Evolutionary conservation across 2,888 invertebrate species (phyloP).

Genomic region (Gerris lacustris): DNA sequence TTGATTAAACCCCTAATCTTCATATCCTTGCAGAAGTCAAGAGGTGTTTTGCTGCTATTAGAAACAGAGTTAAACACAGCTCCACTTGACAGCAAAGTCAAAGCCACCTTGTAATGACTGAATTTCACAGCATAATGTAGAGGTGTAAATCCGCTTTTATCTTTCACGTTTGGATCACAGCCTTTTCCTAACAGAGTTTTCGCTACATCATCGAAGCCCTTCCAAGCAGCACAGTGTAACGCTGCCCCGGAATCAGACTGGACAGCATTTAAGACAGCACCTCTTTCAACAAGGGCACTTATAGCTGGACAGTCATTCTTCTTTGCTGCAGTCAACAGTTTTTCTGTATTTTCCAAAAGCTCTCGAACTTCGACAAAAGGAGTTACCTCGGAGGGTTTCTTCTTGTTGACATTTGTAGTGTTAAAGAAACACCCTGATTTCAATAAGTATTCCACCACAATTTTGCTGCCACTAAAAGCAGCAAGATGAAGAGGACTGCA

Average conservation of each 20-base stretch:
- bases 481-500: not conserved
- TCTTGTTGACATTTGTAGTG: not conserved
- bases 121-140: conserved; percentile 28
- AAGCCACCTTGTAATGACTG: conserved; percentile 24
- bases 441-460: not conserved
- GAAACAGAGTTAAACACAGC: conserved; percentile 25
- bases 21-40: conserved; percentile 18
- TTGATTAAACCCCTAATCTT: not conserved
- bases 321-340: not conserved
- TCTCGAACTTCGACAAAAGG: too few species aligned
- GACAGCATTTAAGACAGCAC: conserved; percentile 19
- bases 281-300: not conserved
- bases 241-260: conserved; percentile 22
- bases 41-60: conserved; percentile 28
- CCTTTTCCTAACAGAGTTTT: conserved; percentile 22
- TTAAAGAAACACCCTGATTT: not conserved
- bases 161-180: conserved; percentile 22
- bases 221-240: conserved; percentile 25
- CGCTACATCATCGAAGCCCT: conserved; percentile 24
- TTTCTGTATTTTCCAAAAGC: not conserved
- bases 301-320: not conserved
- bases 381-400: too few species aligned
- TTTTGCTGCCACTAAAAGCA: not conserved
- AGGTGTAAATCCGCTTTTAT: conserved; percentile 10
- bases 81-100: conserved; percentile 25